Evolutionary conservation across 2,113 vertebrate genomes (phyloP).

Genomic region (Osmerus mordax): DNA sequence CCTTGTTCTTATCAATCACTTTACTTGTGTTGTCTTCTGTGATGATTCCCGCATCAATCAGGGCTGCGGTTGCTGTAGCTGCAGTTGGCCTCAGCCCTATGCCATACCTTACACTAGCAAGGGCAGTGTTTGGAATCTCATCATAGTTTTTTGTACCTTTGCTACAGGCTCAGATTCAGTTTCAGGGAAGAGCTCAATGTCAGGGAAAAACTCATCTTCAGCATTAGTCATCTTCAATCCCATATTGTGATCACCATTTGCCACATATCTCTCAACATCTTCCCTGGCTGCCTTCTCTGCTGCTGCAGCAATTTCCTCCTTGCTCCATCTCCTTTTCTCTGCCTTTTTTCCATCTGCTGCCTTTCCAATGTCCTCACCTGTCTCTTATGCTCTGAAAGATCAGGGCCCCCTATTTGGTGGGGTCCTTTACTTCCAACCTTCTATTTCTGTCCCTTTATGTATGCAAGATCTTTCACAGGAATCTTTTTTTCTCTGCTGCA

Average conservation of each 20-base stretch:
- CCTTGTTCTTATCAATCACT: slow-evolving; percentile 15
- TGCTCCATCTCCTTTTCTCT: not conserved
- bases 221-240: not conserved
- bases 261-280: slow-evolving; percentile 2
- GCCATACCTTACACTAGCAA: not conserved
- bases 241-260: not conserved
- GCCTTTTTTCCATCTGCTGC: not conserved
- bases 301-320: slow-evolving; percentile 3
- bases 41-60: slow-evolving; percentile 7
- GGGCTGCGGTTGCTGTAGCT: slow-evolving; percentile 6
- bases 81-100: slow-evolving; percentile 13
- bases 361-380: slow-evolving; percentile 8
- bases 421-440: slow-evolving; percentile 12
- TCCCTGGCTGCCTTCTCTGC: slow-evolving; percentile 1
- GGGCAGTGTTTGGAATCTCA: not conserved
- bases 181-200: too few relatives aligned
- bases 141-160: not conserved
- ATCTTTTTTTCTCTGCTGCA: slow-evolving; percentile 1
- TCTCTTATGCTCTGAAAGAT: slow-evolving; percentile 10
- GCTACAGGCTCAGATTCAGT: not conserved
- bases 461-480: slow-evolving; percentile 3
- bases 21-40: not conserved
- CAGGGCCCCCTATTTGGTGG: slow-evolving; percentile 3
- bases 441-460: slow-evolving; percentile 6
- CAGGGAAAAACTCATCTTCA: too few relatives aligned